Evolutionary conservation across 2,888 invertebrate genomes (phyloP), one percentile per base, ranked within the genome.

Genomic region (Lasioglossum morio): DNA sequence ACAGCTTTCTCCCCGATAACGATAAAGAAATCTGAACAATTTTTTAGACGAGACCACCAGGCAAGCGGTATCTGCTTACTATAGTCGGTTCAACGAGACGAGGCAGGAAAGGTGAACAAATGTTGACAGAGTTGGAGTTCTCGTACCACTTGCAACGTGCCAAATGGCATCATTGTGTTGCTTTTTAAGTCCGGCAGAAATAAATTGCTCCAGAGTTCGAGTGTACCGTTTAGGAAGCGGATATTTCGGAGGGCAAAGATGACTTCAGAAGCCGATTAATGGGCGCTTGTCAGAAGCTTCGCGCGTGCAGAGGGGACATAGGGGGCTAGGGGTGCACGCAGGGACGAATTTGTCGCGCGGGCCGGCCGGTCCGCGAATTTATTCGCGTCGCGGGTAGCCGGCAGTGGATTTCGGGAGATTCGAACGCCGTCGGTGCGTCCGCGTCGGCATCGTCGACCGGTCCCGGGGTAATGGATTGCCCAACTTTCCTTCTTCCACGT

Each of bases 381-480:
- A 83, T 83, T 87, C 86, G 80, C 74, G 79, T 72, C 82, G 72
- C 72, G 79, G 57, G 63, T n/a, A 27, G 30, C 43, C 57, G 57
- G 57, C 8, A 63, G 73, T 16, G 83, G 82, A 83, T 86, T 77
- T 80, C 75, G 73, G 46, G 79, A 69, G 84, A 83, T 77, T 86
- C 87, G 74, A 79, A 81, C 75, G 81, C 63, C 63, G 63, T 30
- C 63, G 57, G 57, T 48, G 66, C 37, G 73, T 66, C 73, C 57
- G 72, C 34, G 74, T 83, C 86, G 53, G 72, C 60, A 72, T 70
- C 48, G 77, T 77, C 81, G 85, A 78, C 76, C 83, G 81, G 82
- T 77, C 74, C 72, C 63, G 8, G 79, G 77, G 83, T 89, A 89
- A 89, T 89, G 89, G 87, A 89, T 89, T 82, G 89, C 82, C 57